These are phyloP conservation scores for Melanophora roralis DNA, from an alignment of 2,888 invertebrate genomes.

Conservation along the genomic window DNA sequence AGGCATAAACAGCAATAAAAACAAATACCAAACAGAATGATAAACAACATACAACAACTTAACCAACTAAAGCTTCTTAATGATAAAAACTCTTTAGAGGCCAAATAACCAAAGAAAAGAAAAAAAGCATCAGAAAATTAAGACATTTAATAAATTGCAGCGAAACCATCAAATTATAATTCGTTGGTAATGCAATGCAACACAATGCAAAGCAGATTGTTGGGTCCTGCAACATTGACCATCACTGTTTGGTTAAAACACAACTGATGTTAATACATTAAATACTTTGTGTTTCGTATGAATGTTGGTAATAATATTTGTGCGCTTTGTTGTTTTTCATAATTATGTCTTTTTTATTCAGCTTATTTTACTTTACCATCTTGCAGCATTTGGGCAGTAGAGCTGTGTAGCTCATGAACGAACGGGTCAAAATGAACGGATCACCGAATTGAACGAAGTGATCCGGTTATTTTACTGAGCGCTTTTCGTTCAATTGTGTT, in stretches of 20 bases:
- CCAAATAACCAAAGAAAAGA: constrained; percentile 18
- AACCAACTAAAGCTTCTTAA: constrained; percentile 48
- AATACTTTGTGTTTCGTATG: constrained; percentile 7
- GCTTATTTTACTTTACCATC: not conserved
- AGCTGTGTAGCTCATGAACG: no score
- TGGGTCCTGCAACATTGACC: constrained; percentile 57
- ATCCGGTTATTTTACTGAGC: no score
- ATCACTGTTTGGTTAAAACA: constrained; percentile 39
- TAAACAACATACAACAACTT: constrained; percentile 23
- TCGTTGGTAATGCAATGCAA: constrained; percentile 30
- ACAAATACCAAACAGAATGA: constrained; percentile 28
- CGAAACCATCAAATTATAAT: constrained; percentile 54
- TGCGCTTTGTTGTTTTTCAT: constrained; percentile 46
- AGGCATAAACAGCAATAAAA: constrained; percentile 47
- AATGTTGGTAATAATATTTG: not conserved
- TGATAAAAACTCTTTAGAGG: constrained; percentile 55
- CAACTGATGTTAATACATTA: constrained; percentile 16
- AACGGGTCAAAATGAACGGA: no score
- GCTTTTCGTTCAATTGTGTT: no score
- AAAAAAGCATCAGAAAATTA: constrained; percentile 63
- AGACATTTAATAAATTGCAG: constrained; percentile 70
- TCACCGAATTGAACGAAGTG: no score
- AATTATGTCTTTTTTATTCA: constrained; percentile 30
- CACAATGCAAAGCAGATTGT: constrained; percentile 43
- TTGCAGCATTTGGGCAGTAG: no score